Percentiles rank a stretch among this genome's conserved stretches.
Evolutionary conservation across 2,797 vertebrate species (phyloP).

Genomic region (Oreochromis grahami): DNA sequence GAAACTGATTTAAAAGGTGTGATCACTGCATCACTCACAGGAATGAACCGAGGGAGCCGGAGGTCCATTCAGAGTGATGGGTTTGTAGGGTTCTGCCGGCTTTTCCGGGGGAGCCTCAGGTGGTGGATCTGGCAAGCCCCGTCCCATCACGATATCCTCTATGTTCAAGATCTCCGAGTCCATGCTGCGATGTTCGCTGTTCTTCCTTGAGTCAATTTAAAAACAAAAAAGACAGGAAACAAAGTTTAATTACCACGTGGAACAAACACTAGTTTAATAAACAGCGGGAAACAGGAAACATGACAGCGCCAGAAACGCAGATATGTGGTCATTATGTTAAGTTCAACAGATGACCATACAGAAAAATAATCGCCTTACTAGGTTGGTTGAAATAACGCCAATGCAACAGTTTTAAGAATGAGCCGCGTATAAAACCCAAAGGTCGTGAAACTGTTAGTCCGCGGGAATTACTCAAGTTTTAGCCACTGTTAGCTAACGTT

Average conservation of each 20-base stretch:
- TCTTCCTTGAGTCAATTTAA: not conserved
- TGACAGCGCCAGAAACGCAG: not conserved
- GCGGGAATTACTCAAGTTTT: slow-evolving; percentile 24
- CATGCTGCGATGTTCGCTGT: slow-evolving; percentile 52
- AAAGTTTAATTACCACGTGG: not conserved
- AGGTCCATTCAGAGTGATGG: slow-evolving; percentile 61
- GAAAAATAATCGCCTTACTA: not conserved
- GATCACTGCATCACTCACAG: slow-evolving; percentile 57
- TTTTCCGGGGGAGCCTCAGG: slow-evolving; percentile 59
- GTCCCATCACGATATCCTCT: slow-evolving; percentile 79
- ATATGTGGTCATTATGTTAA: not conserved
- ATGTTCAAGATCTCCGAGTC: slow-evolving; percentile 79
- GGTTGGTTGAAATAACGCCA: not conserved
- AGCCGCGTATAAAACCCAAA: fast-evolving
- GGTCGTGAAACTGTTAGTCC: not conserved
- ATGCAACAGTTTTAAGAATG: fast-evolving
- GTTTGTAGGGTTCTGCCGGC: slow-evolving; percentile 56
- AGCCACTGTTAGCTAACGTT: slow-evolving; percentile 3
- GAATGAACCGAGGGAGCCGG: slow-evolving; percentile 61
- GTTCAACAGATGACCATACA: not conserved
- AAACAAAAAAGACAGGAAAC: not conserved
- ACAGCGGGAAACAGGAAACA: not conserved
- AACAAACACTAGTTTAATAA: not conserved
- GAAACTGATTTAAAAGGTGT: fast-evolving
- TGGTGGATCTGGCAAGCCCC: slow-evolving; percentile 62